Evolutionary conservation across 2,113 vertebrate genomes (phyloP).

Genomic region (Clupea harengus): DNA sequence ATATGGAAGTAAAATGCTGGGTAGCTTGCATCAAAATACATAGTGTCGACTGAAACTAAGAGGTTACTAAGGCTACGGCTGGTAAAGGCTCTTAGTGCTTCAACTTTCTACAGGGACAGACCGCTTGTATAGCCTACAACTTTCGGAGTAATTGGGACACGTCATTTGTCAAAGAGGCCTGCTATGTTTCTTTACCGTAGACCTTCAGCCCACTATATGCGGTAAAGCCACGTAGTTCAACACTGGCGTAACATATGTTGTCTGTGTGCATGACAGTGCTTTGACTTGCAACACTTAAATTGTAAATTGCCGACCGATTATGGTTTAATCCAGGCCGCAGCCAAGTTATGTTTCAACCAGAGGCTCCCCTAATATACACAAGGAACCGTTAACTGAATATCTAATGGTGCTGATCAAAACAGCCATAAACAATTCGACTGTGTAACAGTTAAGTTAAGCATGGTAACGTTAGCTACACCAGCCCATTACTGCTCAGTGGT

Average conservation of each 20-base stretch:
- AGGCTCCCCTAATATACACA: not conserved
- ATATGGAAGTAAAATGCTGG: not conserved
- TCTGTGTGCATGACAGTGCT: not conserved
- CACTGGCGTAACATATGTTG: not conserved
- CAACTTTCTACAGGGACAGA: not conserved
- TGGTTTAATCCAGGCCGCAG: not conserved
- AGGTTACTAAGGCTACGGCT: not conserved
- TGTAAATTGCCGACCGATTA: not conserved
- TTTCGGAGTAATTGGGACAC: not conserved
- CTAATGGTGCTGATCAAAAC: not conserved
- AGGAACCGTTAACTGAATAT: not conserved
- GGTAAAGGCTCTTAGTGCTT: not conserved
- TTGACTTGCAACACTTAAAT: not conserved
- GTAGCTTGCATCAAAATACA: not conserved
- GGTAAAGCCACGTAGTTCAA: not conserved
- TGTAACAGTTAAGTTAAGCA: not conserved
- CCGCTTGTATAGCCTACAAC: not conserved
- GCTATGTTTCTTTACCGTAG: not conserved
- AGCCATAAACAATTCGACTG: not conserved
- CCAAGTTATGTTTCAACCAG: not conserved
- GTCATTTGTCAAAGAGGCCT: not conserved
- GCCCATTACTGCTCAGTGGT: not conserved
- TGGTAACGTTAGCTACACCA: not conserved
- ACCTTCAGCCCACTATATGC: too few relatives aligned
- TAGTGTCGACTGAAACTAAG: not conserved